Percentiles rank a stretch among this genome's conserved stretches.
phyloP scores from a whole-genome alignment of 1,140 invertebrate genomes.

The Zaprionus tsacasi region DNA sequence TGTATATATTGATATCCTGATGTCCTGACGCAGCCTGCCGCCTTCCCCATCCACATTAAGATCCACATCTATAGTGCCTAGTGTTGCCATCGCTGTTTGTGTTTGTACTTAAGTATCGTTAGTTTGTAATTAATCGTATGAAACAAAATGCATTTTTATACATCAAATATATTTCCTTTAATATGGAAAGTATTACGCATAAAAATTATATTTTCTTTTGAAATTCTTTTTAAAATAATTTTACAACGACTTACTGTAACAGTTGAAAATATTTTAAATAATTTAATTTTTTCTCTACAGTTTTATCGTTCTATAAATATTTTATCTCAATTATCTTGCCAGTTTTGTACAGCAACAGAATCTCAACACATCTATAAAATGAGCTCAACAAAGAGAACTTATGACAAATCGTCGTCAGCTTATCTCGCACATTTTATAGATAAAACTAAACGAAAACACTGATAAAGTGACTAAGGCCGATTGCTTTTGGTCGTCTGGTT shows the following conservation, averaged over 20 bases:
- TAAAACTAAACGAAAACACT: conserved; percentile 27
- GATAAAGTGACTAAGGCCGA: conserved; percentile 15
- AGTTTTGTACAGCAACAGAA: background rate
- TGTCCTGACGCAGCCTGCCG: background rate
- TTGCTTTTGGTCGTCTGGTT: background rate
- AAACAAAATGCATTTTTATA: conserved; percentile 41
- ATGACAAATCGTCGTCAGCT: conserved; percentile 27
- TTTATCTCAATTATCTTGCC: background rate
- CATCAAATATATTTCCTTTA: background rate
- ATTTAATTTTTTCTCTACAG: conserved; percentile 3
- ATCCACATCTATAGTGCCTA: conserved; percentile 53
- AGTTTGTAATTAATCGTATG: conserved; percentile 54
- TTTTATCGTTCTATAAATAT: conserved; percentile 4
- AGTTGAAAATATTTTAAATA: conserved; percentile 1
- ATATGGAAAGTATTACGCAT: background rate
- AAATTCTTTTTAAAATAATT: background rate
- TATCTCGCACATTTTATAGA: conserved; percentile 52
- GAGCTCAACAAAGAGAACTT: conserved; percentile 23
- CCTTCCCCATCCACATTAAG: conserved; percentile 9
- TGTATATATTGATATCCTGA: conserved; percentile 24
- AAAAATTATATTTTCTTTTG: background rate
- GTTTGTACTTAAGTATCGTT: conserved; percentile 74
- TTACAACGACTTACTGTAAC: background rate
- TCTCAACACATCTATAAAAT: background rate
- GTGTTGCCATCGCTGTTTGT: conserved; percentile 69